phyloP scores from a whole-genome alignment of 2,113 vertebrate genomes.

The Elephantulus edwardii region DNA sequence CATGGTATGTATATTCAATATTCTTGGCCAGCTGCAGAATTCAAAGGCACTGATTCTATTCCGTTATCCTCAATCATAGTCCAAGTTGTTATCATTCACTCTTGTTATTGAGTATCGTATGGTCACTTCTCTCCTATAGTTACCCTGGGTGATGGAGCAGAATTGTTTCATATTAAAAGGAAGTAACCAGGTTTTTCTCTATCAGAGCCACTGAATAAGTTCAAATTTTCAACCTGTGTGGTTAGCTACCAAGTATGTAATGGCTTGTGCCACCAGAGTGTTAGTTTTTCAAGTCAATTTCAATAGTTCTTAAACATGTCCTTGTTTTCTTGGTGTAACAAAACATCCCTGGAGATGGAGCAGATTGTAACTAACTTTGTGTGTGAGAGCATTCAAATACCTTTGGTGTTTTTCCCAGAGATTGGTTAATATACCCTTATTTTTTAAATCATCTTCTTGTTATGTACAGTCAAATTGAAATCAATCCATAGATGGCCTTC shows the following conservation, averaged over 20 bases:
- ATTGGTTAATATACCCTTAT: background rate
- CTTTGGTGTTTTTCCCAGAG: background rate
- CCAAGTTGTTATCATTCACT: background rate
- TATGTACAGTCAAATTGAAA: too few relatives aligned
- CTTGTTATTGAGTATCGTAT: background rate
- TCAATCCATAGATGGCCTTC: too few relatives aligned
- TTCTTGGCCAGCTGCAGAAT: too few relatives aligned
- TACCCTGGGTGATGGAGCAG: background rate
- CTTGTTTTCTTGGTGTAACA: background rate
- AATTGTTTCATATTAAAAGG: background rate
- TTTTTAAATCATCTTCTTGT: background rate
- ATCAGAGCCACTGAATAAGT: background rate
- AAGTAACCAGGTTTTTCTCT: background rate
- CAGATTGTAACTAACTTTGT: background rate
- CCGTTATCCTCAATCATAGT: too few relatives aligned
- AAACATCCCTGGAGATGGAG: rapidly evolving
- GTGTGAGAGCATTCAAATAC: background rate
- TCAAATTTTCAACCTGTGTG: background rate
- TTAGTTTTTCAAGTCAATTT: background rate
- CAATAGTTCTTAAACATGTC: background rate
- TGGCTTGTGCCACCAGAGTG: background rate
- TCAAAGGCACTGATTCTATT: too few relatives aligned
- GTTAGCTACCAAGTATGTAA: background rate
- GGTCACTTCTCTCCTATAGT: background rate
- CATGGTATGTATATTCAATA: too few relatives aligned